A percentile compares a stretch with the other conserved stretches of the same genome.
phyloP scores from a whole-genome alignment of 92 coral and sea anemone genomes.

The Actinostola sp. region DNA sequence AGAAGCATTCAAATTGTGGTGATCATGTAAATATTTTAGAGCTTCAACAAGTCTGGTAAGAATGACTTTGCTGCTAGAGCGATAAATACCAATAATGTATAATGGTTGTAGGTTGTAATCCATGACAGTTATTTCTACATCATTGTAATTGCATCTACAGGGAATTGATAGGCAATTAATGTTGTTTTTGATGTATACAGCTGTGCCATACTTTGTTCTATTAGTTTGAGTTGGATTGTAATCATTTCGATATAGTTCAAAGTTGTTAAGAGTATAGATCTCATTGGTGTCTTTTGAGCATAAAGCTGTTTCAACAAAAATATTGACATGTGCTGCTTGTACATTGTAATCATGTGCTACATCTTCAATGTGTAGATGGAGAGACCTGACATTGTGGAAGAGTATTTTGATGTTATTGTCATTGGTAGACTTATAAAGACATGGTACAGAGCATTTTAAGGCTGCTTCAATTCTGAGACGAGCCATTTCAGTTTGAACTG shows the following conservation, averaged over 20 bases:
- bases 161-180: constrained; percentile 23
- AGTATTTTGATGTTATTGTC: constrained; percentile 17
- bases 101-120: constrained; percentile 32
- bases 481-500: constrained; percentile 64
- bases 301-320: constrained; percentile 65
- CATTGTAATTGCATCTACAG: constrained; percentile 30
- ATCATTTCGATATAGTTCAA: constrained; percentile 46
- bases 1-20: constrained; percentile 1
- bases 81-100: constrained; percentile 67
- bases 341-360: constrained; percentile 56
- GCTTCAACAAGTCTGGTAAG: constrained; percentile 48
- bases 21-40: constrained; percentile 41
- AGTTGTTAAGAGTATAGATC: constrained; percentile 21
- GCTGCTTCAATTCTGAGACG: constrained; percentile 63
- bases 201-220: constrained; percentile 29
- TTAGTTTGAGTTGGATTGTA: constrained; percentile 9
- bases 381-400: constrained; percentile 74
- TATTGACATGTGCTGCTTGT: constrained; percentile 63
- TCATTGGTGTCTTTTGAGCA: constrained; percentile 38
- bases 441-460: constrained; percentile 45
- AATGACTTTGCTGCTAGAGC: constrained; percentile 53
- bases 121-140: constrained; percentile 51
- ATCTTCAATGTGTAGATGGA: too few relatives aligned
- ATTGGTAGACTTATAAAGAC: too few relatives aligned
- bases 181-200: constrained; percentile 49